Evolutionary conservation across 2,797 vertebrate species (phyloP), one percentile per base, ranked within the genome.

Genomic region (Pangasius larnaudii): DNA sequence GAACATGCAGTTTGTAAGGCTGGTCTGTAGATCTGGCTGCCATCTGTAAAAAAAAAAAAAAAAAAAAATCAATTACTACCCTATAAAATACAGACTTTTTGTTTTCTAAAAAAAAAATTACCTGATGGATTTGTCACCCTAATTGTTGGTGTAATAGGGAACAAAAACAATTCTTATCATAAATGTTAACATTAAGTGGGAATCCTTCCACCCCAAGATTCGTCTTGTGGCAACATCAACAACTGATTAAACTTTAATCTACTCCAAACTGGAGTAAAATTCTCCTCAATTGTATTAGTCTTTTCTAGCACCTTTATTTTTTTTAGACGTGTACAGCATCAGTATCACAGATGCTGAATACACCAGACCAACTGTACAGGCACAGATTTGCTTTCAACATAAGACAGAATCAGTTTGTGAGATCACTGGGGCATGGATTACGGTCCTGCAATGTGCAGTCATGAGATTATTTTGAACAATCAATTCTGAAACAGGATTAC

Each of bases 401-500:
- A 82, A 78, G n/a, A 85, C 67, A 85, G 46, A 33, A 67, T 79
- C 79, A 11, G 10, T 56, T 42, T 86, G 51, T 77, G 36, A 67
- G 10, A 79, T 86, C 49, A 51, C 30, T 85, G 24, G 33, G 77
- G 87, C 75, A 78, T 83, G 85, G 88, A 89, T 89, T 78, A 58
- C 19, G 51, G 61, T 58, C 69, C 59, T 59, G 13, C 61, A 63
- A 46, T 46, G 51, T 74, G 69, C 1, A 77, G 88, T 84, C 91
- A 91, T 90, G 92, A 88, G 95, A 95, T 96, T 95, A 96, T 91
- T 86, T 92, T 91, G 92, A 94, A 87, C 91, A 91, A 94, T 95
- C 94, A 93, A 94, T 91, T 92, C 85, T 67, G 91, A 94, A 96
- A 96, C 94, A 95, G 94, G 95, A 96, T 96, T 96, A 96, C 92